Conservation (phyloP, 2,113 vertebrate genomes). For the Oenanthe oenanthe region DNA sequence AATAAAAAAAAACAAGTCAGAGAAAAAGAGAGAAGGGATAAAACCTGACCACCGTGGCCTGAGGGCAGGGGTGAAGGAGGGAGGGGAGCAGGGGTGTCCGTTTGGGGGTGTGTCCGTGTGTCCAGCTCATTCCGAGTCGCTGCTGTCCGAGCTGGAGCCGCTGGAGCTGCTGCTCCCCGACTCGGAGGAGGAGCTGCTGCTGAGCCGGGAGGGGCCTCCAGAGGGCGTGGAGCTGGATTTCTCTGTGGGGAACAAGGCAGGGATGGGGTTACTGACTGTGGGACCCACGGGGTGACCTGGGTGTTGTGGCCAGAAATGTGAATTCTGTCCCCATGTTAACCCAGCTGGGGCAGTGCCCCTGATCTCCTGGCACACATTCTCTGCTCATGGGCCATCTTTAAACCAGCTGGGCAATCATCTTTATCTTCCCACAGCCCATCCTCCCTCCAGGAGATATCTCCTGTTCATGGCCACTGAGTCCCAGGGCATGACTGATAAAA, state of each 20-base stretch:
- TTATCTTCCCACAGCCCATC: no score
- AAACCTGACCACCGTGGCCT: slow-evolving; percentile 59
- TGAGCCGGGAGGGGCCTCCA: slow-evolving; percentile 83
- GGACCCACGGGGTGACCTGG: no score
- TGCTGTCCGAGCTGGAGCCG: slow-evolving; percentile 89
- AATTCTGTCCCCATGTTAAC: no score
- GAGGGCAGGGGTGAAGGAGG: slow-evolving; percentile 35
- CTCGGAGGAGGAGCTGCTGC: slow-evolving; percentile 86
- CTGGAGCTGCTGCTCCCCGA: slow-evolving; percentile 85
- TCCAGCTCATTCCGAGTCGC: slow-evolving; percentile 78
- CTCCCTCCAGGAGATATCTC: no score
- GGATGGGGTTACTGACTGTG: no score
- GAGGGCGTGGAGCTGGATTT: slow-evolving; percentile 78
- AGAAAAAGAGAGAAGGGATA: not conserved
- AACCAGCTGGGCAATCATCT: no score
- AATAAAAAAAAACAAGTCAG: not conserved
- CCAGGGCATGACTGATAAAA: no score
- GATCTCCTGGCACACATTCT: no score
- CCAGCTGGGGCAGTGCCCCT: no score
- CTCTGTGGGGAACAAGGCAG: slow-evolving; percentile 71
- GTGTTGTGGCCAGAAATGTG: no score
- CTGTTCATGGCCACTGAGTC: no score
- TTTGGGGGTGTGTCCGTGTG: not conserved
- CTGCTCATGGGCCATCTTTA: no score
- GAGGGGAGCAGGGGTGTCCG: not conserved